Evolutionary conservation across 2,888 invertebrate genomes (phyloP).

Genomic region (Timema cristinae): DNA sequence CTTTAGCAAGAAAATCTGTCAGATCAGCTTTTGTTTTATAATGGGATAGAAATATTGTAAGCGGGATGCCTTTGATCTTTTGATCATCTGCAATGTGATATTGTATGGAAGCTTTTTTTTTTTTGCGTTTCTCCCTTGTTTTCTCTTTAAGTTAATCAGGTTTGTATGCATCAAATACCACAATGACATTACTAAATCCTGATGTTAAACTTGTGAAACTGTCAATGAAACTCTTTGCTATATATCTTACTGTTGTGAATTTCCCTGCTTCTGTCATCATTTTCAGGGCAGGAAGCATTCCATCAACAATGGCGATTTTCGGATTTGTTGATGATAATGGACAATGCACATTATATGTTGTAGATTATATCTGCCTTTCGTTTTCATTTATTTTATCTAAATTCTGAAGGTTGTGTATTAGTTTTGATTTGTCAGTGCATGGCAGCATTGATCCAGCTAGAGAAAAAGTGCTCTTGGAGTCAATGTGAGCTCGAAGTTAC

Average conservation of each 20-base stretch:
- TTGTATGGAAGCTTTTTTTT: not conserved
- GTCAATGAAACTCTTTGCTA: not conserved
- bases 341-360: not conserved
- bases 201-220: not conserved
- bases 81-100: not conserved
- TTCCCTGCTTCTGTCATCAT: not conserved
- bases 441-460: too few species aligned
- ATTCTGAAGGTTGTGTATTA: too few species aligned
- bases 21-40: not conserved
- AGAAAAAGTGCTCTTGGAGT: too few species aligned
- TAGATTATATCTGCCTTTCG: not conserved
- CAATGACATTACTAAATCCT: not conserved
- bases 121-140: not conserved
- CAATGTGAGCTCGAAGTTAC: too few species aligned
- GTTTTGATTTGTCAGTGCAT: too few species aligned
- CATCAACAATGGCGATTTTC: constrained; percentile 7
- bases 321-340: not conserved
- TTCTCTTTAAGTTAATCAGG: not conserved
- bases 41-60: not conserved
- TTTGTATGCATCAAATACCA: not conserved
- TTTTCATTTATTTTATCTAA: too few species aligned
- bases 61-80: not conserved
- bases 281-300: not conserved
- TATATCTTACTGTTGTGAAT: not conserved
- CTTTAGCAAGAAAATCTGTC: not conserved